Base-by-base conservation (phyloP, 2,797 vertebrate species). In the Cuniculus paca region DNA sequence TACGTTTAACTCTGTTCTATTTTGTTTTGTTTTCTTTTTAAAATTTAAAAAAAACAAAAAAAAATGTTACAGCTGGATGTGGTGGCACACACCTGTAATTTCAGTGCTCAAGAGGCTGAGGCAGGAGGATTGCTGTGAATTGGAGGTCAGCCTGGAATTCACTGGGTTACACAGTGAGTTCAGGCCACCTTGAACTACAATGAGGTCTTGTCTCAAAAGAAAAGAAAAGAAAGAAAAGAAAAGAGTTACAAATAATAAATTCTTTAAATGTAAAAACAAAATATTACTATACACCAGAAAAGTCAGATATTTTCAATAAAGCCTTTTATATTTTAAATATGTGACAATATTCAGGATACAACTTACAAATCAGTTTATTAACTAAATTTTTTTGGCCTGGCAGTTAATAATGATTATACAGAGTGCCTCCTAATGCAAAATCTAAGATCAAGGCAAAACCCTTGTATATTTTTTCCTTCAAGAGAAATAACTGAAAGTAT, bases 261-360 rank as follows among this genome's bases (percentile, higher is more conserved):
- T 90, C 63, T 52, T 52, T 52, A 82, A 89, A 83, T 39, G 70
- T 74, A 58, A 95, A 94, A 77, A 90, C 72, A 87, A 87, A 84
- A 56, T 82, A 93, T 34, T 52, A 82, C 34, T 75, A 4, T 12
- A 82, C 5, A 63, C 54, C 22, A 58, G 84, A 65, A 83, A n/a
- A 52, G 19, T 63, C 54, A 74, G 34, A 80, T 20, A 65, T 4
- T 91, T 92, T 96, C 75, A 84, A 93, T 63, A 45, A 92, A 87
- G 72, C 4, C 42, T 60, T 63, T 61, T 83, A 87, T 5, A 58
- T 50, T 88, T 88, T 63, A 78, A 88, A 88, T n/a, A 84, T 34
- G 17, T 65, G 74, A 50, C 60, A 90, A 86, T 91, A 94, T 56
- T 85, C 48, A 91, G 34, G 78, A 8, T 3, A 42, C 13, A 95